These are phyloP conservation scores for Drosophila nebulosa DNA, from an alignment of 1,140 invertebrate genomes.

Conservation along the genomic window DNA sequence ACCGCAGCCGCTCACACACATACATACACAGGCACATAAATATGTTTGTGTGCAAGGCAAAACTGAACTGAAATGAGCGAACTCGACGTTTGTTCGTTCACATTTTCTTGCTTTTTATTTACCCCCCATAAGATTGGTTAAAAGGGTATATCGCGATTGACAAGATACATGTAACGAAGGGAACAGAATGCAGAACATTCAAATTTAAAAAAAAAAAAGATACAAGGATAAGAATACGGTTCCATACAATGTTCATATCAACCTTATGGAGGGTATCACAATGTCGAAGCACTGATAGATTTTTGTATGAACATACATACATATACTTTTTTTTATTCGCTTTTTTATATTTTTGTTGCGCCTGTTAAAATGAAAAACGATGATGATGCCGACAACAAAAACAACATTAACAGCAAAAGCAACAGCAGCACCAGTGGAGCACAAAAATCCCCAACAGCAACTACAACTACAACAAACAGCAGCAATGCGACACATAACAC, in stretches of 20 bases:
- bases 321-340: slow-evolving; percentile 34
- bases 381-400: slow-evolving; percentile 42
- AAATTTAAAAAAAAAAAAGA: too few relatives aligned
- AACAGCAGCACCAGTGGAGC: slow-evolving; percentile 34
- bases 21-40: slow-evolving; percentile 27
- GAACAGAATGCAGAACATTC: too few relatives aligned
- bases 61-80: slow-evolving; percentile 12
- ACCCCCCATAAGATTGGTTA: neutral
- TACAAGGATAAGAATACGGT: neutral
- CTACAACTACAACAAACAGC: slow-evolving; percentile 2
- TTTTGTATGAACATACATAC: slow-evolving; percentile 23
- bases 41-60: slow-evolving; percentile 24
- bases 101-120: slow-evolving; percentile 1
- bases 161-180: neutral
- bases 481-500: slow-evolving; percentile 4
- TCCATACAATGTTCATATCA: neutral
- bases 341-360: slow-evolving; percentile 41
- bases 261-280: neutral
- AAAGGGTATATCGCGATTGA: neutral
- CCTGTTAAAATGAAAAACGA: slow-evolving; percentile 64
- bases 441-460: slow-evolving; percentile 41
- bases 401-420: slow-evolving; percentile 32
- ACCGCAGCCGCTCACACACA: slow-evolving; percentile 14
- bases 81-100: slow-evolving; percentile 1
- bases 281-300: slow-evolving; percentile 28